Evolutionary conservation across 2,113 vertebrate genomes (phyloP).

Genomic region (Oncorhynchus mykiss): DNA sequence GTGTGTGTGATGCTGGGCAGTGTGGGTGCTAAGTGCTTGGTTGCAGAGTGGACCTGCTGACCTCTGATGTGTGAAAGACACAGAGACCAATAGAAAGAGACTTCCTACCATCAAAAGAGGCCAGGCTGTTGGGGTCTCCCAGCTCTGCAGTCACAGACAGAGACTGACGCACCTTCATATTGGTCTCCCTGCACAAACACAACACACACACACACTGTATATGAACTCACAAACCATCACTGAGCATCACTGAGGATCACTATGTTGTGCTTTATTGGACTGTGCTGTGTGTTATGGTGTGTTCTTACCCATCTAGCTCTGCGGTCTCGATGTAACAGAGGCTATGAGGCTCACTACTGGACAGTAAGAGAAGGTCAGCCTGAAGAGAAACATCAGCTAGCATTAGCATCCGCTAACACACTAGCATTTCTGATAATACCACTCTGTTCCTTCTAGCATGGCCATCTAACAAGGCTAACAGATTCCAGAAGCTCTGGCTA

Average conservation of each 20-base stretch:
- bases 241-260: background rate
- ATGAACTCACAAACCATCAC: background rate
- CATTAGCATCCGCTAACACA: slow-evolving; percentile 16
- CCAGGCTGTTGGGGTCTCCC: slow-evolving; percentile 81
- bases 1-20: slow-evolving; percentile 11
- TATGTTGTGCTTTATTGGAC: background rate
- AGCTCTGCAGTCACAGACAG: slow-evolving; percentile 84
- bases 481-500: no score
- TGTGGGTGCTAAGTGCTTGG: background rate
- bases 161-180: slow-evolving; percentile 94
- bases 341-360: slow-evolving; percentile 92
- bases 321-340: slow-evolving; percentile 96
- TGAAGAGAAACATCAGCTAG: slow-evolving; percentile 59
- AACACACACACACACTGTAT: slow-evolving; percentile 12
- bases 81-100: background rate
- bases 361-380: slow-evolving; percentile 95
- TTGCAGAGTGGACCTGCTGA: background rate
- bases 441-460: no score
- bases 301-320: slow-evolving; percentile 89
- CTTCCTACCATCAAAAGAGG: slow-evolving; percentile 82
- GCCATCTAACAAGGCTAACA: no score
- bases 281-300: slow-evolving; percentile 5
- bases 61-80: background rate
- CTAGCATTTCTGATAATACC: rapidly evolving
- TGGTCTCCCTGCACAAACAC: slow-evolving; percentile 82